Evolutionary conservation across 2,113 vertebrate species (phyloP).

Genomic region (Campylomormyrus tamandua): DNA sequence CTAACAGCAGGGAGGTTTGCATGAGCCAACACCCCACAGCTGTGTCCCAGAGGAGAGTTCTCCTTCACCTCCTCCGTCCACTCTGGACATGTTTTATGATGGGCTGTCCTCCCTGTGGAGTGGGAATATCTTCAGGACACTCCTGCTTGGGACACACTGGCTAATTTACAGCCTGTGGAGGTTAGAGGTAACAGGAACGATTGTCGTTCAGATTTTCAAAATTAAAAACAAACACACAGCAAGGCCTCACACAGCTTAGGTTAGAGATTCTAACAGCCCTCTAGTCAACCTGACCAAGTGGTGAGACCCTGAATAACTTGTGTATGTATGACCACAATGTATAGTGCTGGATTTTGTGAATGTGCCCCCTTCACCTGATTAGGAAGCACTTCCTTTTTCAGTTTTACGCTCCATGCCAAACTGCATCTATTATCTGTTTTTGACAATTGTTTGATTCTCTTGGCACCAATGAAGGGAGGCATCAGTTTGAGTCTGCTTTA

Average conservation of each 20-base stretch:
- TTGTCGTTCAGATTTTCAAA: conserved; percentile 1
- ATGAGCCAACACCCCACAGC: conserved; percentile 11
- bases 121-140: conserved; percentile 16
- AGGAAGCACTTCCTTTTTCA: background rate
- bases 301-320: background rate
- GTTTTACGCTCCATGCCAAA: background rate
- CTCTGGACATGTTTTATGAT: conserved; percentile 13
- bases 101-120: conserved; percentile 9
- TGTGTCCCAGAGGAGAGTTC: background rate
- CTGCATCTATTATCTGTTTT: background rate
- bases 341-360: background rate
- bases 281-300: background rate
- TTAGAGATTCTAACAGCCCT: background rate
- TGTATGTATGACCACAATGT: background rate
- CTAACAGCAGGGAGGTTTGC: conserved; percentile 15
- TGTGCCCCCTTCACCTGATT: background rate
- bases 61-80: background rate
- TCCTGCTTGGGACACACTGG: background rate
- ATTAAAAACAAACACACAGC: background rate
- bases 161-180: conserved; percentile 16
- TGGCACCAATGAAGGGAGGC: background rate
- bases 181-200: background rate
- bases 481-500: background rate
- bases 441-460: background rate
- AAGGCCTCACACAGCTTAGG: background rate